Evolutionary conservation across 2,113 vertebrate genomes (phyloP).

Genomic region (Trematocara unimaculatum): DNA sequence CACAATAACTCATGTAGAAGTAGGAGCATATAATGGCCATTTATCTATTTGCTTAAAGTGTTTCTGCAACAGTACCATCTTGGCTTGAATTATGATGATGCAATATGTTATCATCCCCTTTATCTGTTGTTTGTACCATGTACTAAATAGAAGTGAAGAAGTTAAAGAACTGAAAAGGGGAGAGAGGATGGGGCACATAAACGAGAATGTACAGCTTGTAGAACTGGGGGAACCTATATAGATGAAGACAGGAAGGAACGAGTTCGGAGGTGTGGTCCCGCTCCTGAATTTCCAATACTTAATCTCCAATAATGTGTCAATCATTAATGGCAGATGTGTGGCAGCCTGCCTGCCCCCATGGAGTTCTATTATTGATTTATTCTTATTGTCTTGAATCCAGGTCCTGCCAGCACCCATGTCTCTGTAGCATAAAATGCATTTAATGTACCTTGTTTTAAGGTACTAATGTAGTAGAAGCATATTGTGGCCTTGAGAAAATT

Average conservation of each 20-base stretch:
- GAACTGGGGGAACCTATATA: background rate
- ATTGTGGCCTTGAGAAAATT: background rate
- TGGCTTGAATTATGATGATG: background rate
- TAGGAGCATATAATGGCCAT: background rate
- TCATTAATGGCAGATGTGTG: constrained; percentile 7
- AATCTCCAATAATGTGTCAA: constrained; percentile 14
- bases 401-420: background rate
- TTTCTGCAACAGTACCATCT: background rate
- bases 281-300: background rate
- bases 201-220: background rate
- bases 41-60: background rate
- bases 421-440: background rate
- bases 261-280: background rate
- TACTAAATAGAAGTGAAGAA: background rate
- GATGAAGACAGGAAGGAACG: background rate
- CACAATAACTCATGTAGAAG: no score
- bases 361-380: constrained; percentile 43
- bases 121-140: background rate
- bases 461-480: background rate
- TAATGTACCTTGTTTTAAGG: background rate
- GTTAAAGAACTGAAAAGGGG: background rate
- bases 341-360: background rate
- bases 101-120: background rate
- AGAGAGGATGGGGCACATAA: background rate
- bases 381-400: constrained; percentile 7